phyloP scores from a whole-genome alignment of 2,797 vertebrate genomes.

The Streptopelia turtur region DNA sequence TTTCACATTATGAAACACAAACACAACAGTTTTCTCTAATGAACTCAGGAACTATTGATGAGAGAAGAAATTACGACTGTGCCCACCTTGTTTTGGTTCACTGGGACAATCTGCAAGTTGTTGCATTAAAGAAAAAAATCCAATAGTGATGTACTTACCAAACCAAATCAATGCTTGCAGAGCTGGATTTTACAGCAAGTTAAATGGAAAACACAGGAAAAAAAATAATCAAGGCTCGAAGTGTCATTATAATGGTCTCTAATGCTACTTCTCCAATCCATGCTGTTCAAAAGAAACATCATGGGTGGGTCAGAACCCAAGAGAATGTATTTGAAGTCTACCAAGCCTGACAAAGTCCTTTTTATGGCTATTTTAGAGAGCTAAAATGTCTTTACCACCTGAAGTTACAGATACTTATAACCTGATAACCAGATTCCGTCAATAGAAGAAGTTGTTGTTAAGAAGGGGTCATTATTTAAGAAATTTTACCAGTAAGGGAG shows the following conservation, averaged over 20 bases:
- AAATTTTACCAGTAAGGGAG: conserved; percentile 70
- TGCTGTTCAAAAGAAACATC: not conserved
- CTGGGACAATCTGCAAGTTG: not conserved
- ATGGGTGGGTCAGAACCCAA: conserved; percentile 31
- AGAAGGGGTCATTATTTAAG: conserved; percentile 63
- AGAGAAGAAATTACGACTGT: not conserved
- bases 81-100: not conserved
- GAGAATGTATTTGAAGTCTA: conserved; percentile 62
- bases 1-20: not conserved
- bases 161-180: conserved; percentile 1
- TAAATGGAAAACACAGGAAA: not conserved
- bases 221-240: conserved; percentile 2
- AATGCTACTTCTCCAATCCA: conserved; percentile 17
- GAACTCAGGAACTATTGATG: not conserved
- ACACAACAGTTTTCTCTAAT: not conserved
- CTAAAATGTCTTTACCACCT: conserved; percentile 54
- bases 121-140: not conserved
- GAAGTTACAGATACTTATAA: conserved; percentile 66
- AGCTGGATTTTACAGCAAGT: conserved; percentile 16
- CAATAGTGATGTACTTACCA: conserved; percentile 6
- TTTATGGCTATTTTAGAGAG: conserved; percentile 59
- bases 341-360: conserved; percentile 62
- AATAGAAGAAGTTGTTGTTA: conserved; percentile 64
- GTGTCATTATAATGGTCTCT: conserved; percentile 15
- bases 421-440: conserved; percentile 65